Evolutionary conservation across 2,888 invertebrate species (phyloP).

Genomic region (Seira sanloemensis): DNA sequence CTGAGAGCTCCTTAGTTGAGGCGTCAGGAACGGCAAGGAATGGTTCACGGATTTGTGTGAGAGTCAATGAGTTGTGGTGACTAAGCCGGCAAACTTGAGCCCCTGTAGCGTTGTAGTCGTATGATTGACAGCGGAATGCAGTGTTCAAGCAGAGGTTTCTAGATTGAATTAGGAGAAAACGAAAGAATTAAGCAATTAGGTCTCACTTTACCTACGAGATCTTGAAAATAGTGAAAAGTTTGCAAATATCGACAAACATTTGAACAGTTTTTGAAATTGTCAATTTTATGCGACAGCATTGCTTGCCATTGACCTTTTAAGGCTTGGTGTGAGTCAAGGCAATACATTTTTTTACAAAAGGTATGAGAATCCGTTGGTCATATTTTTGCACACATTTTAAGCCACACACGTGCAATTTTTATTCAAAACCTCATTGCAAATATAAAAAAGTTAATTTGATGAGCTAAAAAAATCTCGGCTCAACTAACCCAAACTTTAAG

Average conservation of each 20-base stretch:
- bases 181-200: constrained; percentile 6
- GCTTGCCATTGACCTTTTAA: too few species aligned
- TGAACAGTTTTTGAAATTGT: too few species aligned
- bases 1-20: constrained; percentile 92
- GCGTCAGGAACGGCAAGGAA: constrained; percentile 94
- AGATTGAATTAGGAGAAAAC: constrained; percentile 11
- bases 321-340: too few species aligned
- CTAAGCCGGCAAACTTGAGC: constrained; percentile 95
- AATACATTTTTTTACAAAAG: too few species aligned
- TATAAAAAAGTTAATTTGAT: background rate
- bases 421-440: background rate
- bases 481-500: background rate
- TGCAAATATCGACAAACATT: too few species aligned
- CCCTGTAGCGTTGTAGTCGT: constrained; percentile 94
- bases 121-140: constrained; percentile 93
- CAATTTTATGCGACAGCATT: too few species aligned
- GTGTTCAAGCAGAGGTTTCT: constrained; percentile 91
- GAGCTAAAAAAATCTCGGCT: background rate
- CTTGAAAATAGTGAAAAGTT: too few species aligned
- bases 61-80: constrained; percentile 92
- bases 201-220: background rate
- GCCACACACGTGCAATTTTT: constrained; percentile 4
- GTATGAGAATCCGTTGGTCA: too few species aligned
- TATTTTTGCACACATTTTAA: background rate
- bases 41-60: constrained; percentile 92